These are phyloP conservation scores for Peucedramus taeniatus DNA, from an alignment of 2,113 vertebrate genomes.

Conservation along the genomic window DNA sequence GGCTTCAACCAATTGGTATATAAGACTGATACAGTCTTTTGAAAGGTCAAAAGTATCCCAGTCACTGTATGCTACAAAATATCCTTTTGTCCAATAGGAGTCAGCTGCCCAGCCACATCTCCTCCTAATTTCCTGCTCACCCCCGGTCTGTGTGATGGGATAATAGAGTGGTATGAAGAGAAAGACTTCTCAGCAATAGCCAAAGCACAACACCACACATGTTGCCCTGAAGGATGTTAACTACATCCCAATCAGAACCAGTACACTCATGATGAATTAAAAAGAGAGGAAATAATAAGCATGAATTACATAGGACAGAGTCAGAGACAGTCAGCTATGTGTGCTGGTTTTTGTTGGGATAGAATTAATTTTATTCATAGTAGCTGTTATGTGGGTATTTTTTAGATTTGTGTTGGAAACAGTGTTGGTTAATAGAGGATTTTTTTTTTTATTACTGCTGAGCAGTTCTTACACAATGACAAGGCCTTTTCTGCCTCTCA, in stretches of 20 bases:
- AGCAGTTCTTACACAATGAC: background rate
- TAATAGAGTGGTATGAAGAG: background rate
- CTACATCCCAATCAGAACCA: background rate
- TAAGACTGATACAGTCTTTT: background rate
- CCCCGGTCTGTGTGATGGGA: fast-evolving
- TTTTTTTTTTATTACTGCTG: background rate
- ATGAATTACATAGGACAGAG: background rate
- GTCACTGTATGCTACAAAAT: background rate
- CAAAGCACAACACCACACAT: background rate
- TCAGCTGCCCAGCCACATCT: background rate
- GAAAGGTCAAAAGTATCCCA: background rate
- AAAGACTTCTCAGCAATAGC: background rate
- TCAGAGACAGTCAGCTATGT: background rate
- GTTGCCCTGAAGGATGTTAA: background rate
- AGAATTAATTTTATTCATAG: background rate
- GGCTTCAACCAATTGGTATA: background rate
- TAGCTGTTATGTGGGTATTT: background rate
- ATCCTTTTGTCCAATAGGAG: background rate
- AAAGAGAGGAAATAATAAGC: background rate
- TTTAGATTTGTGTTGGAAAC: background rate
- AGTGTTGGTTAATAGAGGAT: background rate
- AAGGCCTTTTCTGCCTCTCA: background rate
- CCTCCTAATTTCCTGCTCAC: background rate
- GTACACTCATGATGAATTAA: background rate
- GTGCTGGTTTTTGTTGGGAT: background rate